A percentile compares a stretch with the other conserved stretches of the same genome.
phyloP scores from a whole-genome alignment of 2,113 vertebrate genomes.

The Pogonocichla stellata region DNA sequence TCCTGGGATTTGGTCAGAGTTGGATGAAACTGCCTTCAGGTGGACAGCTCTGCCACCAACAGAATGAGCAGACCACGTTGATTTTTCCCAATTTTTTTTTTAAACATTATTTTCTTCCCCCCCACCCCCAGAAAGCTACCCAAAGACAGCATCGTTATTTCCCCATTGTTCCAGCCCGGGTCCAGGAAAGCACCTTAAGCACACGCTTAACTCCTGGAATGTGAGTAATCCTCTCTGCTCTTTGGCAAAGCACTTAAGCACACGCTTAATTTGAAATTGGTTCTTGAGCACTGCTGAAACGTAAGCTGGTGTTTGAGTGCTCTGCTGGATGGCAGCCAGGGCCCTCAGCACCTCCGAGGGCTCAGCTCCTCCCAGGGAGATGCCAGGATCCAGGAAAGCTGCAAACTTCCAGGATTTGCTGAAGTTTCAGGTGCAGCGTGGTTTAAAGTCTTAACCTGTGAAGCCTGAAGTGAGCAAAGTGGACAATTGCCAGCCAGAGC shows the following conservation, averaged over 20 bases:
- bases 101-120: neutral
- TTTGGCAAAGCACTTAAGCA: constrained; percentile 9
- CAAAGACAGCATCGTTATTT: neutral
- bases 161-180: neutral
- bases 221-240: neutral
- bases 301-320: constrained; percentile 54
- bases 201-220: constrained; percentile 1
- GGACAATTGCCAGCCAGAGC: constrained; percentile 7
- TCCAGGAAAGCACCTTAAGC: constrained; percentile 25
- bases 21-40: neutral
- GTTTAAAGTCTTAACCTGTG: constrained; percentile 2
- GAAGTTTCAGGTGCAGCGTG: neutral
- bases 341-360: neutral
- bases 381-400: constrained; percentile 14
- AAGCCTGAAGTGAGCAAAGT: neutral
- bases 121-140: neutral
- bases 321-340: constrained; percentile 47
- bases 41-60: neutral
- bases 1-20: neutral
- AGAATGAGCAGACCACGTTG: neutral
- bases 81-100: neutral
- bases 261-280: neutral
- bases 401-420: neutral
- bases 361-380: neutral
- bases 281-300: constrained; percentile 34